Percentiles rank a stretch among this genome's conserved stretches.
These are phyloP conservation scores for Proterorhinus semilunaris DNA, from an alignment of 2,113 vertebrate species.

Conservation along the genomic window DNA sequence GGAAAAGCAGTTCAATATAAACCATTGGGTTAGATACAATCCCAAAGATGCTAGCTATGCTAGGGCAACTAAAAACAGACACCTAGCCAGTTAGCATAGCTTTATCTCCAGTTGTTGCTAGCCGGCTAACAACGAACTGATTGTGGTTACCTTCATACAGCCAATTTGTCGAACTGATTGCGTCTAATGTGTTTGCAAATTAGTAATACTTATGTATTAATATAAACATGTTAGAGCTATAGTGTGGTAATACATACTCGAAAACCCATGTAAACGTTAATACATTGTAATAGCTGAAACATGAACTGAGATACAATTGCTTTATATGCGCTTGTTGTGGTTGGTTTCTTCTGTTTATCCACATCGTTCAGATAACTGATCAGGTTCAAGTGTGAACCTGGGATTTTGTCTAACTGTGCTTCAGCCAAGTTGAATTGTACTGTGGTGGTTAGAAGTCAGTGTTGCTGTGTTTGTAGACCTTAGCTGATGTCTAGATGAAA, in stretches of 20 bases:
- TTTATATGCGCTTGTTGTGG: no score
- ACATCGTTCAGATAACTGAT: not conserved
- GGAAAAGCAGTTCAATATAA: constrained; percentile 14
- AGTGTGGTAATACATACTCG: constrained; percentile 26
- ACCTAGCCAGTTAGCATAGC: constrained; percentile 67
- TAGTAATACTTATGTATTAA: constrained; percentile 23
- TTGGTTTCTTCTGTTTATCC: not conserved
- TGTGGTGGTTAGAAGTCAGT: not conserved
- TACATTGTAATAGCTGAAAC: constrained; percentile 50
- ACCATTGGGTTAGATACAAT: constrained; percentile 41
- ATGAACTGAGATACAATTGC: not conserved
- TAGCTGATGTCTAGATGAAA: not conserved
- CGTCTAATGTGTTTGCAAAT: not conserved
- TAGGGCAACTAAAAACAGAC: constrained; percentile 54
- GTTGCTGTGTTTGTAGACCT: no score
- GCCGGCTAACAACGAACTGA: constrained; percentile 55
- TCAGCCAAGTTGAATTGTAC: not conserved
- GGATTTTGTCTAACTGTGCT: not conserved
- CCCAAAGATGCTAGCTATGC: constrained; percentile 57
- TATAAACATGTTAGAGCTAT: constrained; percentile 5
- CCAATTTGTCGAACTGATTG: not conserved
- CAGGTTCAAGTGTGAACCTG: not conserved
- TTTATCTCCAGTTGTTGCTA: constrained; percentile 58
- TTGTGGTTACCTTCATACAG: constrained; percentile 41
- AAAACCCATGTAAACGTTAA: constrained; percentile 28